These are phyloP conservation scores for Nerophis ophidion DNA, from an alignment of 2,113 vertebrate species.

Conservation along the genomic window DNA sequence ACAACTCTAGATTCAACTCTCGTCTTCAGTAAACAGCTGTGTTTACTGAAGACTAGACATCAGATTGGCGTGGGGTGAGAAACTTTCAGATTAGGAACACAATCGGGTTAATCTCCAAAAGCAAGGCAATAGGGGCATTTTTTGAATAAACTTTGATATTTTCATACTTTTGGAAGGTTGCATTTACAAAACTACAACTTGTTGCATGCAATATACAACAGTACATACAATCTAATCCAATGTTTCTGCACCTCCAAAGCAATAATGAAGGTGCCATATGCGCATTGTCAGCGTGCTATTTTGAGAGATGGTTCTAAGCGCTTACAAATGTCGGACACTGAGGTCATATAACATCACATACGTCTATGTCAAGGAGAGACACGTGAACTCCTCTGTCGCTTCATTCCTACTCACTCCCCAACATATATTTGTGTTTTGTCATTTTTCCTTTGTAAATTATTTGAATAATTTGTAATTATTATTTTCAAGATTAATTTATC, in stretches of 20 bases:
- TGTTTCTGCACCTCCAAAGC: not conserved
- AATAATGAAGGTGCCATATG: not conserved
- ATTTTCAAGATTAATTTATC: constrained; percentile 14
- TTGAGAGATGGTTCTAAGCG: not conserved
- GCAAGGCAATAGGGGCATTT: not conserved
- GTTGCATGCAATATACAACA: too few relatives aligned
- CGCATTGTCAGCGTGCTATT: constrained; percentile 4
- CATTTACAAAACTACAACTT: not conserved
- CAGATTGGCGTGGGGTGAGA: constrained; percentile 24
- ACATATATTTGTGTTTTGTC: not conserved
- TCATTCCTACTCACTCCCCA: constrained; percentile 9
- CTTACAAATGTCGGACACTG: constrained; percentile 21
- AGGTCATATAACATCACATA: constrained; percentile 49
- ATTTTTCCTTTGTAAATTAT: not conserved
- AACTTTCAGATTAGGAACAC: constrained; percentile 19
- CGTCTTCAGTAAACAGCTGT: constrained; percentile 23
- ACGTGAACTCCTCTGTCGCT: not conserved
- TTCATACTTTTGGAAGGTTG: not conserved
- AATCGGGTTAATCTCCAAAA: constrained; percentile 7
- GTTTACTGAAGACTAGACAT: not conserved
- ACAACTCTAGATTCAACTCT: constrained; percentile 24
- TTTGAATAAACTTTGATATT: not conserved
- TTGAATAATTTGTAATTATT: not conserved
- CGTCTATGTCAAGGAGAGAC: constrained; percentile 3
- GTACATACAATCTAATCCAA: not conserved